phyloP scores from a whole-genome alignment of 1,140 invertebrate species.

The Orchesella cincta region DNA sequence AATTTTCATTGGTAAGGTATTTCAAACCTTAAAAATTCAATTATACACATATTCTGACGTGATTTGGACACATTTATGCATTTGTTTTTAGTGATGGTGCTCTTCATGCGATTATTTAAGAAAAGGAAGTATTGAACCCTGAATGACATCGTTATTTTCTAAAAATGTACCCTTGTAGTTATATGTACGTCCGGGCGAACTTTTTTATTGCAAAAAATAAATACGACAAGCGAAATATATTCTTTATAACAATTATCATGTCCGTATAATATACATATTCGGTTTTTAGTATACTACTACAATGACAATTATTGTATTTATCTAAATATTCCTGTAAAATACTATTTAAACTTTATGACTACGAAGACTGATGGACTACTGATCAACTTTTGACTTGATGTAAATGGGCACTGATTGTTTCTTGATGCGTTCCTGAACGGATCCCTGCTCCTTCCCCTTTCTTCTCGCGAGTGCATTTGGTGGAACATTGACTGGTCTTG shows the following conservation, averaged over 20 bases:
- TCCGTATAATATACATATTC: neutral
- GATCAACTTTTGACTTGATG: constrained; percentile 45
- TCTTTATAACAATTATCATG: neutral
- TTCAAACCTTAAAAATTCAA: neutral
- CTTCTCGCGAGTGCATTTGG: constrained; percentile 43
- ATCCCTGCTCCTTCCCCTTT: constrained; percentile 47
- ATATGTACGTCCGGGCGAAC: neutral
- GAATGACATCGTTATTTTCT: neutral
- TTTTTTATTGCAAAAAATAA: constrained; percentile 31
- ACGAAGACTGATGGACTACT: constrained; percentile 1
- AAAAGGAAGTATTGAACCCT: constrained; percentile 55
- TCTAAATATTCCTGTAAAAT: constrained; percentile 4
- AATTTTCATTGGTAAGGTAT: constrained; percentile 78
- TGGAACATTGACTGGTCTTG: constrained; percentile 51
- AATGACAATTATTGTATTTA: constrained; percentile 4
- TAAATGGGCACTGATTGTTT: constrained; percentile 50
- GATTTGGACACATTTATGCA: constrained; percentile 40
- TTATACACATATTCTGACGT: constrained; percentile 18
- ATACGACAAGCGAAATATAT: neutral
- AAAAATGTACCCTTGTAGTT: neutral
- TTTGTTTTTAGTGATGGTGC: constrained; percentile 69
- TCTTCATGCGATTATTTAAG: constrained; percentile 77
- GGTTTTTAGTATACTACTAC: neutral
- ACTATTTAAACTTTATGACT: neutral
- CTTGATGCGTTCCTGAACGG: constrained; percentile 42